Evolutionary conservation across 2,113 vertebrate genomes (phyloP), one percentile per base, ranked within the genome.

Genomic region (Rhabdornis inornatus): DNA sequence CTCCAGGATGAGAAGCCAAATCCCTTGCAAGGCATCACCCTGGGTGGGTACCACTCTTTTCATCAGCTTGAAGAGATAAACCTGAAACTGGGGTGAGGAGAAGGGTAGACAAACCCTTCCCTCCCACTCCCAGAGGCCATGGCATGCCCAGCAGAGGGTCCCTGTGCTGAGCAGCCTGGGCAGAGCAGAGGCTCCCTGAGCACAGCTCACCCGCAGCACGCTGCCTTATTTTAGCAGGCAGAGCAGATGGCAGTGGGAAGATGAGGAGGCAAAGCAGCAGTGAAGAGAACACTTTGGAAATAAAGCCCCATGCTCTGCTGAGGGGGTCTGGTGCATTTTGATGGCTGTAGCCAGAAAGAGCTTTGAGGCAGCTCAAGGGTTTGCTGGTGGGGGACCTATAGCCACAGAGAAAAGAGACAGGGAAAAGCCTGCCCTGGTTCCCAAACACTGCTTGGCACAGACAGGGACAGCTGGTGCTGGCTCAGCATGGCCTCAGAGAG

Each of bases 211-310:
- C 85, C 59, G 0, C 88, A 65, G 88, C 86, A 63, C 3, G 2
- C 71, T 40, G 90, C 79, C 92, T 95, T 96, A 91, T 94, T 97
- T 95, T 95, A 92, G 89, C 74, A 94, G 66, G 83, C 90, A 63
- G 90, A 94, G 82, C 93, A 95, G 94, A 97, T 95, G 95, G 94
- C 59, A 52, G 92, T 95, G 94, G 94, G 94, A 94, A 95, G 94
- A 93, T 42, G 81, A 92, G 79, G 63, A 81, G 53, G 87, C 61
- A 92, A 85, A 52, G 94, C 53, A 95, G 66, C 76, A 91, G 66
- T 1, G 2, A 78, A 72, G 83, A 89, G 77, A 83, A 92, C 19
- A 12, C 39, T 93, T 93, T 57, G 20, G 90, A 92, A 94, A 90
- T 72, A n/a, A 87, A 95, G 75, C 87, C 78, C 78, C 1, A 1